Percentiles rank a stretch among this genome's conserved stretches.
phyloP scores from a whole-genome alignment of 2,888 invertebrate species.

The Galeopsomyia nigrocyanea region DNA sequence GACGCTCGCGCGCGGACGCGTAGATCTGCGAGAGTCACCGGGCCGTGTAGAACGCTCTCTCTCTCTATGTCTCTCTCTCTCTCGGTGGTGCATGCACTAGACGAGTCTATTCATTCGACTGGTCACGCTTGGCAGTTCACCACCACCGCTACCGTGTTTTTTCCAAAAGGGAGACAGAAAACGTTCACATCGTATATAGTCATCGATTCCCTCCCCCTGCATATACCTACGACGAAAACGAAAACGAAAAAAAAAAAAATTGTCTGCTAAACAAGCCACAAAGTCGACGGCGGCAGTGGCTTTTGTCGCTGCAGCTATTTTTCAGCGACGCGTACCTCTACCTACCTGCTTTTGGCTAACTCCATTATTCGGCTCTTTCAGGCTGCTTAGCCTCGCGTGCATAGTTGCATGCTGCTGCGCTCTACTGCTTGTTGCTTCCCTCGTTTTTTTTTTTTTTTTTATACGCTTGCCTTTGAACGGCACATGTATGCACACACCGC shows the following conservation, averaged over 20 bases:
- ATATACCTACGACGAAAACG: background rate
- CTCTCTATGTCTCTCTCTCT: conserved; percentile 13
- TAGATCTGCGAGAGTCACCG: background rate
- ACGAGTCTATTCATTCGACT: conserved; percentile 59
- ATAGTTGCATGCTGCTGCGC: background rate
- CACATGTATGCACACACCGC: conserved; percentile 4
- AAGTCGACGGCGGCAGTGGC: conserved; percentile 33
- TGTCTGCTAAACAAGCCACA: conserved; percentile 34
- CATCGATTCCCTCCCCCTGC: too few species aligned
- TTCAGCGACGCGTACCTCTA: conserved; percentile 3
- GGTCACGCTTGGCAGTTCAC: conserved; percentile 56
- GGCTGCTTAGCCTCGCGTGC: conserved; percentile 23
- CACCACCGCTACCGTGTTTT: conserved; percentile 8
- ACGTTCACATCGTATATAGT: background rate
- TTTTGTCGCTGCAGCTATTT: conserved; percentile 11
- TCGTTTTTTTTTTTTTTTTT: background rate
- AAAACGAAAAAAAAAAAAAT: conserved; percentile 12
- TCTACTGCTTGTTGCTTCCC: background rate
- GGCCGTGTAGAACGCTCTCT: background rate
- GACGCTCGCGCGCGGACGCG: too few species aligned
- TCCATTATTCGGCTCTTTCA: conserved; percentile 36
- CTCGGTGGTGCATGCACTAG: conserved; percentile 21
- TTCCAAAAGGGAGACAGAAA: conserved; percentile 27
- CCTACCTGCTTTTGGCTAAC: conserved; percentile 30
- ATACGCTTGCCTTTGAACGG: conserved; percentile 9